These are phyloP conservation scores for Gobio occitaniae DNA, from an alignment of 2,797 vertebrate species.

Conservation along the genomic window DNA sequence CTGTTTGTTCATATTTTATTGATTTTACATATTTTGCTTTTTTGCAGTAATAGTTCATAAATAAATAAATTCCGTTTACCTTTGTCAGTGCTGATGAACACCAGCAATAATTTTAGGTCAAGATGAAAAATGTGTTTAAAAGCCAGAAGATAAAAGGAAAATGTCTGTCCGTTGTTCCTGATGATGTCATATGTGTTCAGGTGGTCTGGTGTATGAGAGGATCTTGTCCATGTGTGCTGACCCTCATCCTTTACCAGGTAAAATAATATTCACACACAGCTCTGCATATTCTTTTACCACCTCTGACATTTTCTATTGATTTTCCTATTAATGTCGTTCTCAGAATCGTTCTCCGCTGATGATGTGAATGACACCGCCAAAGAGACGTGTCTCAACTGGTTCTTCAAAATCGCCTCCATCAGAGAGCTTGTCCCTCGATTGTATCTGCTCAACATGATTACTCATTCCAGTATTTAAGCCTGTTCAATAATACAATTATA, in stretches of 20 bases:
- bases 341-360: constrained; percentile 91
- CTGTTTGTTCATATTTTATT: neutral
- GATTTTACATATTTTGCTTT: neutral
- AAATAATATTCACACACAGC: neutral
- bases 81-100: neutral
- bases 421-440: constrained; percentile 94
- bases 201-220: constrained; percentile 93
- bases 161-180: neutral
- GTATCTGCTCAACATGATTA: constrained; percentile 83
- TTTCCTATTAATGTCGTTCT: neutral
- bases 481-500: neutral
- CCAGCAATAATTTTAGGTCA: neutral
- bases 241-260: constrained; percentile 82
- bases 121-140: neutral
- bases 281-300: neutral
- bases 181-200: constrained; percentile 69
- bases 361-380: constrained; percentile 93
- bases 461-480: neutral
- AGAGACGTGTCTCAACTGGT: constrained; percentile 99
- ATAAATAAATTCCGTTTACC: neutral
- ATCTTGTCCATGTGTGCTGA: constrained; percentile 94
- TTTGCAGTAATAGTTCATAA: neutral
- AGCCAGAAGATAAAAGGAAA: neutral
- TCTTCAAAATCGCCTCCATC: constrained; percentile 99
- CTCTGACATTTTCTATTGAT: neutral